Evolutionary conservation across 35 echinoderm and acorn worm genomes (phyloP).

Genomic region (Lytechinus variegatus): DNA sequence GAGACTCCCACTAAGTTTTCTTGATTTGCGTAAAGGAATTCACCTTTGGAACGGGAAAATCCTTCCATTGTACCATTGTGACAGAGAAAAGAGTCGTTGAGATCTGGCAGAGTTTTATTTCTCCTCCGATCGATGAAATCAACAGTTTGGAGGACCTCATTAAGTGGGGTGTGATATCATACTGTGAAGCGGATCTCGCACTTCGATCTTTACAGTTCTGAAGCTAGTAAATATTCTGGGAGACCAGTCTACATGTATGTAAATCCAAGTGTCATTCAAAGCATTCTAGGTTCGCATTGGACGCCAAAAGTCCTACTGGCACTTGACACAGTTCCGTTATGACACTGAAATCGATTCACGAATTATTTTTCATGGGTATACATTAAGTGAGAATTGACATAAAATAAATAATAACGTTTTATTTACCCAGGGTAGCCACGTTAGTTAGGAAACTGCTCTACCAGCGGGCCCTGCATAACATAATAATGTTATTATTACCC

Average conservation of each 20-base stretch:
- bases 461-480: too few relatives aligned
- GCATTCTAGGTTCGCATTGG: not conserved
- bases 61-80: not conserved
- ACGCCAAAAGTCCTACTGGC: not conserved
- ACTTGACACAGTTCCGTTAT: not conserved
- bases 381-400: not conserved
- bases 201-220: not conserved
- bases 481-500: too few relatives aligned
- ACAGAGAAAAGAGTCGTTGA: not conserved
- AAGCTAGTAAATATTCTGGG: not conserved
- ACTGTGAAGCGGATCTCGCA: not conserved
- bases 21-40: slow-evolving; percentile 19
- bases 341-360: not conserved
- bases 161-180: slow-evolving; percentile 11
- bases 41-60: not conserved
- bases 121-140: not conserved
- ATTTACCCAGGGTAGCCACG: too few relatives aligned
- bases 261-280: not conserved
- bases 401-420: too few relatives aligned
- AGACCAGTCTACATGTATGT: not conserved
- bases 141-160: slow-evolving; percentile 9
- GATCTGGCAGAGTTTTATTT: not conserved
- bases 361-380: not conserved
- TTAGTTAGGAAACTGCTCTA: too few relatives aligned
- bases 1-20: slow-evolving; percentile 8